Conservation (phyloP, 92 coral and sea anemone species). For the Palythoa heliodiscus region DNA sequence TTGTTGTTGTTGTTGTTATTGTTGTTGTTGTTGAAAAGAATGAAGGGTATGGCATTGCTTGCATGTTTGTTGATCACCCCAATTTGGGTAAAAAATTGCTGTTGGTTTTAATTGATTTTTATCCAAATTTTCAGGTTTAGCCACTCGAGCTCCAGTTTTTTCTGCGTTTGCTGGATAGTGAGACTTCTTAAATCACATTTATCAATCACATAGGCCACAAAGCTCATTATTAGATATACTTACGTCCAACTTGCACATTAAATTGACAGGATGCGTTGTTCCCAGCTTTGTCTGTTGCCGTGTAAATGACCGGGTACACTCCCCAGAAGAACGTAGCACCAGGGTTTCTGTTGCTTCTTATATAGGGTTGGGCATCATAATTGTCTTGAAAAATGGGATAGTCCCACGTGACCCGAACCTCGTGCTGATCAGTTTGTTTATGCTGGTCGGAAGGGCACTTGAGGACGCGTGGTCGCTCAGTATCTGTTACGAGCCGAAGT, state of each 20-base stretch:
- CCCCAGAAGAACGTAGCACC: slow-evolving; percentile 86
- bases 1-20: too few relatives aligned
- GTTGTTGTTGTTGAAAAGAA: too few relatives aligned
- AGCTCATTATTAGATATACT: slow-evolving; percentile 23
- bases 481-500: slow-evolving; percentile 45
- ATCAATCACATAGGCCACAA: too few relatives aligned
- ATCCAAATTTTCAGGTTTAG: too few relatives aligned
- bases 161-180: too few relatives aligned
- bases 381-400: slow-evolving; percentile 87
- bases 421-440: slow-evolving; percentile 55
- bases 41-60: too few relatives aligned
- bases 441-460: slow-evolving; percentile 76
- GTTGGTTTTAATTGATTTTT: too few relatives aligned
- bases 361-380: slow-evolving; percentile 76
- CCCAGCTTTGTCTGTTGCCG: slow-evolving; percentile 78
- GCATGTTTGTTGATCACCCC: too few relatives aligned
- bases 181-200: too few relatives aligned
- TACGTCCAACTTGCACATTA: slow-evolving; percentile 87
- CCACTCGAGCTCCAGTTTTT: too few relatives aligned
- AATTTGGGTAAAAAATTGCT: too few relatives aligned
- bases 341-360: slow-evolving; percentile 75
- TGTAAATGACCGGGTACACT: slow-evolving; percentile 62
- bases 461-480: slow-evolving; percentile 84
- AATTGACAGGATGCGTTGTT: slow-evolving; percentile 90
- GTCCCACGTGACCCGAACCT: slow-evolving; percentile 77